Percentiles rank a stretch among this genome's conserved stretches.
phyloP scores from a whole-genome alignment of 2,113 vertebrate species.

The Heteronetta atricapilla region DNA sequence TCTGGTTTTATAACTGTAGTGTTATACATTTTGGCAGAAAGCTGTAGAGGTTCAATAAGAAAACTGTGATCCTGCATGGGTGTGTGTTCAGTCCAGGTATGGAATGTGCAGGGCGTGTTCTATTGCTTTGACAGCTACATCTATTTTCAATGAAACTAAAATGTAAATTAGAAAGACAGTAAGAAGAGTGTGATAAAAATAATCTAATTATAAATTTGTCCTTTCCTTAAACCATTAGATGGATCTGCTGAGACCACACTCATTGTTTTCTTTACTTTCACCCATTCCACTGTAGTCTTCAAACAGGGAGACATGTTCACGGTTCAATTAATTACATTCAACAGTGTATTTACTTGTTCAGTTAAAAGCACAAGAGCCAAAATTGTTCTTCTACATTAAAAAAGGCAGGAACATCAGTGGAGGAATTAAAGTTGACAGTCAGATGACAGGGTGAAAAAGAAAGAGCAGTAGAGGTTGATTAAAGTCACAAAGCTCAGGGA shows the following conservation, averaged over 20 bases:
- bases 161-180: constrained; percentile 3
- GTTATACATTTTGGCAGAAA: neutral
- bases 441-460: neutral
- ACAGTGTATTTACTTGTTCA: neutral
- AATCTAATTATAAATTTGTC: constrained; percentile 5
- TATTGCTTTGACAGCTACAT: neutral
- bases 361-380: neutral
- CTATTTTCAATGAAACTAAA: constrained; percentile 9
- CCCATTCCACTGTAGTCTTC: neutral
- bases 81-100: neutral
- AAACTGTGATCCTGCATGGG: neutral
- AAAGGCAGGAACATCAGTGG: neutral
- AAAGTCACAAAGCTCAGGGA: neutral
- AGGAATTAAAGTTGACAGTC: neutral
- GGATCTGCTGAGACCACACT: neutral
- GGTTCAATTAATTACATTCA: neutral
- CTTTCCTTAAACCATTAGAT: neutral
- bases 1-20: neutral
- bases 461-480: neutral
- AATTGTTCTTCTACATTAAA: neutral
- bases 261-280: neutral
- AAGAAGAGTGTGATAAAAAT: neutral
- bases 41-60: neutral
- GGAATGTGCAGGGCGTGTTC: neutral
- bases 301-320: neutral